Conservation (phyloP, 2,888 invertebrate genomes). For the Blastobasis adustella region DNA sequence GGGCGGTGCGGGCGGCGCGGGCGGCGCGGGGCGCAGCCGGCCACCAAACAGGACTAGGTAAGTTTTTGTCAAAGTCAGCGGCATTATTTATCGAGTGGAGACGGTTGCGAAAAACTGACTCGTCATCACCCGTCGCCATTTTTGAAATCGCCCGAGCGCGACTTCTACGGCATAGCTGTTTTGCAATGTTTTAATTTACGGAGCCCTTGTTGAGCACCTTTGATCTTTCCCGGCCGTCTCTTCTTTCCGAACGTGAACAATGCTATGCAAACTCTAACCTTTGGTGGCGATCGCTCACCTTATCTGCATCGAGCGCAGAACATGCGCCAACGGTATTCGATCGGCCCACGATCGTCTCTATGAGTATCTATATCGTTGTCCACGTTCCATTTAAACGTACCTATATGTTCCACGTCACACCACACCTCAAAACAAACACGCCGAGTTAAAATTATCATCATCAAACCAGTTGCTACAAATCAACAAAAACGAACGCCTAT, state of each 20-base stretch:
- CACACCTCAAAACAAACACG: too few species aligned
- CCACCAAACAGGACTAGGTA: slow-evolving; percentile 71
- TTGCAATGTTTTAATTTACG: slow-evolving; percentile 70
- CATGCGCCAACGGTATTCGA: too few species aligned
- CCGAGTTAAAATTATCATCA: slow-evolving; percentile 9
- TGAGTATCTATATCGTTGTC: too few species aligned
- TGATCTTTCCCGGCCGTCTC: slow-evolving; percentile 62
- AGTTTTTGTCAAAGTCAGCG: slow-evolving; percentile 74
- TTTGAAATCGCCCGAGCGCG: slow-evolving; percentile 61
- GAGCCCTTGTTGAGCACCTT: slow-evolving; percentile 36
- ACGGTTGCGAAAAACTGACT: slow-evolving; percentile 72
- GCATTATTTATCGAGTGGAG: slow-evolving; percentile 74
- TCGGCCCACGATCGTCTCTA: too few species aligned
- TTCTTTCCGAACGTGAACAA: slow-evolving; percentile 29
- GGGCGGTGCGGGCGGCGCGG: slow-evolving; percentile 22
- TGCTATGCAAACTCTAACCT: slow-evolving; percentile 11
- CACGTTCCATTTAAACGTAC: too few species aligned
- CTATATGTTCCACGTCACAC: too few species aligned
- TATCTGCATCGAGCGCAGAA: too few species aligned
- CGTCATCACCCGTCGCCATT: slow-evolving; percentile 65
- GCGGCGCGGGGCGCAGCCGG: slow-evolving; percentile 60
- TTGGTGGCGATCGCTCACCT: too few species aligned
- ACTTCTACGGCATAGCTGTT: slow-evolving; percentile 55
- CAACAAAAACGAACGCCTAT: slow-evolving; percentile 14
- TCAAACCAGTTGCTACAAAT: slow-evolving; percentile 9